These are phyloP conservation scores for Nymphalis c-album DNA, from an alignment of 2,888 invertebrate species.

Conservation along the genomic window DNA sequence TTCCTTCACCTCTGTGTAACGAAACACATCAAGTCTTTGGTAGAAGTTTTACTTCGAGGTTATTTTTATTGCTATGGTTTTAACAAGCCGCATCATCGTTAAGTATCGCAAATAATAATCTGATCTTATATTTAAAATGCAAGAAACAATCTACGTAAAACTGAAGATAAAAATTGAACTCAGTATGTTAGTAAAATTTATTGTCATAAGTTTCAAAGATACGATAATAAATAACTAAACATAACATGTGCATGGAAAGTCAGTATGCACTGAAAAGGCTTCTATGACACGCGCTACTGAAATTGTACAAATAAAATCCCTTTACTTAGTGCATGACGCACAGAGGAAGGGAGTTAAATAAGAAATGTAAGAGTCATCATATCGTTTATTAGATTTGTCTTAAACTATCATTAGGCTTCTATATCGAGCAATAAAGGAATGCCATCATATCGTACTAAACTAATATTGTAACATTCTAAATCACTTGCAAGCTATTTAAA, in stretches of 20 bases:
- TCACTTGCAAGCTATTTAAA: no score
- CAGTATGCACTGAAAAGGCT: constrained; percentile 26
- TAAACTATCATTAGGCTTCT: no score
- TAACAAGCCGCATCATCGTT: no score
- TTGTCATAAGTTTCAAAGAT: constrained; percentile 1
- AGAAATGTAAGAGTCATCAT: not conserved
- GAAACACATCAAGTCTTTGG: no score
- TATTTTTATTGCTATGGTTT: no score
- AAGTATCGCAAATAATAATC: no score
- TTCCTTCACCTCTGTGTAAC: no score
- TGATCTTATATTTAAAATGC: no score
- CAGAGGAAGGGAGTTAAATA: not conserved
- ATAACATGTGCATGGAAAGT: constrained; percentile 6
- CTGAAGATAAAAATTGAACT: not conserved
- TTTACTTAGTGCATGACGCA: constrained; percentile 20
- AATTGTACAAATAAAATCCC: constrained; percentile 27
- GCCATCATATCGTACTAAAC: no score
- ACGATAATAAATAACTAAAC: not conserved
- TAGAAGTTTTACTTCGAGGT: no score
- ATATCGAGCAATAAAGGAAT: no score
- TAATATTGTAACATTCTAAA: no score
- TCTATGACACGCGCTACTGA: constrained; percentile 26
- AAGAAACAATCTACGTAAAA: not conserved
- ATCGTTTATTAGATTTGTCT: not conserved
- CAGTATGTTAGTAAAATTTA: constrained; percentile 2